These are phyloP conservation scores for Fregata magnificens DNA, from an alignment of 2,113 vertebrate genomes.

Conservation along the genomic window DNA sequence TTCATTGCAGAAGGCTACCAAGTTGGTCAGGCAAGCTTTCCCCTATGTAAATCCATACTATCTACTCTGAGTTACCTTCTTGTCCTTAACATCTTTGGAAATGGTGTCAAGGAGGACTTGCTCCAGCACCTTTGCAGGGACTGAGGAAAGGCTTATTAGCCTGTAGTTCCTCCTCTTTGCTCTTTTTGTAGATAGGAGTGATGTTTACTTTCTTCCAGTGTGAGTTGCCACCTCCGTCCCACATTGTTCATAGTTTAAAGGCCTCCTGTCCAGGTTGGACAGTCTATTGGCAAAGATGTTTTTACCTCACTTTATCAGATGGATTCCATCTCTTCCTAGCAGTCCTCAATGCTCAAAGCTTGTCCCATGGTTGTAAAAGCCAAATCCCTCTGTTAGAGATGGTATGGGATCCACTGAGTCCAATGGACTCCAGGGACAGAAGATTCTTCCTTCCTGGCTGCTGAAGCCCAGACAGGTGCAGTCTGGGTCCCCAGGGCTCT, in stretches of 20 bases:
- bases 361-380: not conserved
- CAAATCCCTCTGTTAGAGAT: not conserved
- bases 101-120: not conserved
- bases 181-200: not conserved
- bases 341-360: not conserved
- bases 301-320: not conserved
- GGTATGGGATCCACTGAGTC: not conserved
- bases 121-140: not conserved
- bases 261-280: not conserved
- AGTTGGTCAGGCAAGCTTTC: not conserved
- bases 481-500: not conserved
- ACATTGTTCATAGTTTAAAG: not conserved
- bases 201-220: not conserved
- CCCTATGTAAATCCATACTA: not conserved
- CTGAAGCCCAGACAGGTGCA: not conserved
- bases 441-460: not conserved
- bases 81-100: not conserved
- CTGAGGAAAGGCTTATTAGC: not conserved
- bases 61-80: not conserved
- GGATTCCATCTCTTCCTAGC: not conserved
- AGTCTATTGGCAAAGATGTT: not conserved
- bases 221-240: not conserved
- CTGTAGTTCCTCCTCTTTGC: not conserved
- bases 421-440: too few species aligned
- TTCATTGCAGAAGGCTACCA: not conserved